phyloP scores from a whole-genome alignment of 1,140 invertebrate species.

The Spodoptera litura region DNA sequence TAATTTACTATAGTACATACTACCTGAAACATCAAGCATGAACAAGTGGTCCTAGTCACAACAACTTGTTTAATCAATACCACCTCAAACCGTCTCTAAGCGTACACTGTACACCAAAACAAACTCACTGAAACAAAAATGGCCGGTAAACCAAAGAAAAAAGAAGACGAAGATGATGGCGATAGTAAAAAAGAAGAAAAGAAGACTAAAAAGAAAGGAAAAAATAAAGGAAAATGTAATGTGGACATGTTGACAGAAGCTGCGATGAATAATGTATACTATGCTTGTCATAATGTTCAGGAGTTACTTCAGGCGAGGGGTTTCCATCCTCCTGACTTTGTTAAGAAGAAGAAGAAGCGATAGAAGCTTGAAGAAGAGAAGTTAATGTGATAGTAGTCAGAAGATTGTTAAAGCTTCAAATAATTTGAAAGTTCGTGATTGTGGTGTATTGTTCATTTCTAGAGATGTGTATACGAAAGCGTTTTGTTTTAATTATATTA shows the following conservation, averaged over 20 bases:
- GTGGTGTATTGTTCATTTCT: too few relatives aligned
- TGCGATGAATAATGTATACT: constrained; percentile 96
- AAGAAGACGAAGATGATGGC: constrained; percentile 71
- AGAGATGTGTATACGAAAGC: too few relatives aligned
- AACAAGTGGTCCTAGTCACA: too few relatives aligned
- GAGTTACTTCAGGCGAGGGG: constrained; percentile 91
- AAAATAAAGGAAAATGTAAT: constrained; percentile 87
- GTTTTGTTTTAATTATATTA: not conserved
- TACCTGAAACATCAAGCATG: too few relatives aligned
- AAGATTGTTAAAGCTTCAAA: too few relatives aligned
- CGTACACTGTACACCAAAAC: not conserved
- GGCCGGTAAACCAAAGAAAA: constrained; percentile 76
- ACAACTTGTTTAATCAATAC: constrained; percentile 17
- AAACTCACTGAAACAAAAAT: constrained; percentile 38
- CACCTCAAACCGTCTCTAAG: constrained; percentile 23
- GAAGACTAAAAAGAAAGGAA: constrained; percentile 87
- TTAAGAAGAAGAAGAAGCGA: constrained; percentile 93
- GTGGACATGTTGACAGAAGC: constrained; percentile 94
- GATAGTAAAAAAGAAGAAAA: constrained; percentile 78
- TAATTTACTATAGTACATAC: too few relatives aligned
- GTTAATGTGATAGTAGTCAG: too few relatives aligned
- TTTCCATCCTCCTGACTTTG: constrained; percentile 93
- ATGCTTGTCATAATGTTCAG: constrained; percentile 95
- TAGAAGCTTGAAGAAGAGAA: constrained; percentile 66
- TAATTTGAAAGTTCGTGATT: too few relatives aligned